Base-by-base conservation (phyloP, 2,888 invertebrate genomes). In the Dynastes grantii region DNA sequence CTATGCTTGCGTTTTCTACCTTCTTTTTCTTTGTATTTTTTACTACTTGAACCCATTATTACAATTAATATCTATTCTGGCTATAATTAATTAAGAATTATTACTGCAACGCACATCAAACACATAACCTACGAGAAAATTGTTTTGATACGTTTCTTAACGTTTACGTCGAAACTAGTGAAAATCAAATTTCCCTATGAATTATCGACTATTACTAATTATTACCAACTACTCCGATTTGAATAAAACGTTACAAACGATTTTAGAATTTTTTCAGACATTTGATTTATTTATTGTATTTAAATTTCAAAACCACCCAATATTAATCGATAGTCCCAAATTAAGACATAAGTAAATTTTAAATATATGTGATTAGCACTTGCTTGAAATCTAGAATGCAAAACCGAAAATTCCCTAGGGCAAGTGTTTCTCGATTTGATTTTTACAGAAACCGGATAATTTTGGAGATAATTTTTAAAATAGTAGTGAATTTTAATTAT, bases 1-100 rank as follows among this genome's bases (percentile, higher is more conserved):
- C 92, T 90, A 87, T 94, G 94, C 86, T 93, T 93, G 87, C 92
- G 91, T 89, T 94, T 94, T 86, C 93, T 92, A 2, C 91, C 92
- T 65, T 91, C 90, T 61, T 89, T 89, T 86, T 93, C 94, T 84
- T 89, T 89, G 87, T 92, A 92, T 85, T 94, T 94, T 86, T 94
- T 93, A 87, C 93, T 94, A 85, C 89, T 90, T 29, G 94, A 94
- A 84, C 94, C 94, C 94, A 94, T 94, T 83, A 78, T 78, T 81
- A 64, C 32, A 29, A 53, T 51, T 77, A 27, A 76, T 16, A 40
- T 71, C 45, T 8, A 13, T 29, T 37, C 11, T 37, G 37, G n/a
- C 65, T 76, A 9, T n/a, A 4, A 22, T 55, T 8, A 63, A 29
- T 29, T 29, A 29, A 27, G 51, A 8, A 8, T 27, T 32, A 49